Conservation (phyloP, 2,888 invertebrate species). For the Agrotis puta region DNA sequence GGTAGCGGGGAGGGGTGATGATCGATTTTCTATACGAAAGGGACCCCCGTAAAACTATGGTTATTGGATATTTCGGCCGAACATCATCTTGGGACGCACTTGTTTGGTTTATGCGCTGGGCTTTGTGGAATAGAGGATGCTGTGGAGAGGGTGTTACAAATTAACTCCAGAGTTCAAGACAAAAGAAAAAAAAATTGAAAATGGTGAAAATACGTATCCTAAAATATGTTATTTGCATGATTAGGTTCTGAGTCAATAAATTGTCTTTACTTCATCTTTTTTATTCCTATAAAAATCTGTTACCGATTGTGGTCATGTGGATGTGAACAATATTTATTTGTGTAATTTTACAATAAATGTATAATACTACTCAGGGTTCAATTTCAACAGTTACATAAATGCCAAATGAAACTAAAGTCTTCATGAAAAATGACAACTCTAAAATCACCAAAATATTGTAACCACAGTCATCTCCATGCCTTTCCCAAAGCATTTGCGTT, state of each 20-base stretch:
- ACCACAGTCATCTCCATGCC: conserved; percentile 63
- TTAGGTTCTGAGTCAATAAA: no score
- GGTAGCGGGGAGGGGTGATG: conserved; percentile 70
- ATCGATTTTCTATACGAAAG: conserved; percentile 85
- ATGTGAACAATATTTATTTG: not conserved
- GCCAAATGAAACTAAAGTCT: no score
- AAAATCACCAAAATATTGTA: conserved; percentile 39
- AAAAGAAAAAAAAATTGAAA: no score
- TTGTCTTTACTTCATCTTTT: not conserved
- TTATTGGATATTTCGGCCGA: conserved; percentile 86
- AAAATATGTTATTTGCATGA: no score
- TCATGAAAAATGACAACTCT: no score
- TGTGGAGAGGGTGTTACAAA: conserved; percentile 57
- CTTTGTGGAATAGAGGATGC: conserved; percentile 64
- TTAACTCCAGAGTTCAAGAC: not conserved
- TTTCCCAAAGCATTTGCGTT: conserved; percentile 65
- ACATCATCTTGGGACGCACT: conserved; percentile 79
- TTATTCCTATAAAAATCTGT: not conserved
- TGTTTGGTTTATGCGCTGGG: conserved; percentile 78
- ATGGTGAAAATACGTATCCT: no score
- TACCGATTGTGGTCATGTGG: not conserved
- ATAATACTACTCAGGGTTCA: no score
- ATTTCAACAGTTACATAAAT: no score
- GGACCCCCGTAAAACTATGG: conserved; percentile 87
- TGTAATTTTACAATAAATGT: no score